These are phyloP conservation scores for Pogonomyrmex californicus DNA, from an alignment of 1,140 invertebrate genomes.

Conservation along the genomic window DNA sequence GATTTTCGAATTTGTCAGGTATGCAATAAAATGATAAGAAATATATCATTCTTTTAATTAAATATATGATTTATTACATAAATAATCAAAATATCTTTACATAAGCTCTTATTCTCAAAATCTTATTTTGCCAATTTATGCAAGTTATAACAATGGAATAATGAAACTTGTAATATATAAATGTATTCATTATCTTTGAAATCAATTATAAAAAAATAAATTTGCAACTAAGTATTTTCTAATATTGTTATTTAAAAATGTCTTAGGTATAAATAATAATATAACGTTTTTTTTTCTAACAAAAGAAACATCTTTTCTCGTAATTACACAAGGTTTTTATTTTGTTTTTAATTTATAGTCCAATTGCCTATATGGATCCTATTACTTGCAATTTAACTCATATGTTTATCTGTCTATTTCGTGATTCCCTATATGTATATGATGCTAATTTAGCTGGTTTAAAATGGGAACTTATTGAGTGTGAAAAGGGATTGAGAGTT, in stretches of 20 bases:
- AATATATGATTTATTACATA: background rate
- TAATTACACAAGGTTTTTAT: conserved; percentile 22
- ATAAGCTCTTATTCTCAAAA: too few species aligned
- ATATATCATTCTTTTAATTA: background rate
- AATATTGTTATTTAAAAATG: background rate
- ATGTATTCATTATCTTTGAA: background rate
- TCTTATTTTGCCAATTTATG: too few species aligned
- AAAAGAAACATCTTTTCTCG: conserved; percentile 35
- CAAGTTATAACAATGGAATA: too few species aligned
- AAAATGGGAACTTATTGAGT: conserved; percentile 92
- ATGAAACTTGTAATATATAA: too few species aligned
- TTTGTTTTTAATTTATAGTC: conserved; percentile 88
- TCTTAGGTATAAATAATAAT: background rate
- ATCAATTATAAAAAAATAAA: background rate
- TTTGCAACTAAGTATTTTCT: background rate
- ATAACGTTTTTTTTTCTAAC: background rate
- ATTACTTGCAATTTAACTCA: conserved; percentile 93
- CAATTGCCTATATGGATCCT: conserved; percentile 95
- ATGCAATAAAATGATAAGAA: conserved; percentile 61
- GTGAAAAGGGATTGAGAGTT: conserved; percentile 94
- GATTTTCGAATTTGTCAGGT: conserved; percentile 94
- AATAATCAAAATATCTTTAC: background rate
- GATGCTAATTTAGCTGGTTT: conserved; percentile 96
- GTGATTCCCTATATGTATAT: conserved; percentile 96
- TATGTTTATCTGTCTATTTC: conserved; percentile 94